These are phyloP conservation scores for Apotomis betuletana DNA, from an alignment of 2,888 invertebrate species.

Conservation along the genomic window DNA sequence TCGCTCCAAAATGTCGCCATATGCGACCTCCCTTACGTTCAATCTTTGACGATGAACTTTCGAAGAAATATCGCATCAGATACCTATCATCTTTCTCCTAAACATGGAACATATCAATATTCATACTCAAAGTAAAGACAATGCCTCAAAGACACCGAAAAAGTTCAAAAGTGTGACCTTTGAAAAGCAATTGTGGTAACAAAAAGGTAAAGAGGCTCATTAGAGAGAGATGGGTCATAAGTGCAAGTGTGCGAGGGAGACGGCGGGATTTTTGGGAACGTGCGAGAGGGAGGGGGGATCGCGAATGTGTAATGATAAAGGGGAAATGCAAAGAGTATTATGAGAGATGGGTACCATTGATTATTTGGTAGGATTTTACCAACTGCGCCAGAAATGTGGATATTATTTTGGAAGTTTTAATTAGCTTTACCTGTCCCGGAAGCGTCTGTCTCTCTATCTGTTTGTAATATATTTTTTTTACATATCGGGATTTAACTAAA, in stretches of 20 bases:
- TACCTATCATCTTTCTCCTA: too few species aligned
- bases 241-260: constrained; percentile 50
- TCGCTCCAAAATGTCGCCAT: too few species aligned
- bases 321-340: constrained; percentile 59
- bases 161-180: constrained; percentile 14
- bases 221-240: constrained; percentile 58
- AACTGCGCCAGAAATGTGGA: too few species aligned
- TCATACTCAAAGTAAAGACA: constrained; percentile 13
- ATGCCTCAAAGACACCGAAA: constrained; percentile 19
- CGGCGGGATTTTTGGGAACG: constrained; percentile 42
- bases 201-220: constrained; percentile 46
- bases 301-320: constrained; percentile 60
- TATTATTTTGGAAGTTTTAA: too few species aligned
- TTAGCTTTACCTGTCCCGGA: too few species aligned
- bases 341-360: constrained; percentile 26
- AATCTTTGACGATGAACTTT: too few species aligned
- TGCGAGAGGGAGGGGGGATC: constrained; percentile 50
- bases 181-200: constrained; percentile 16
- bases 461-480: too few species aligned
- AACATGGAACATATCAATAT: constrained; percentile 9
- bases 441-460: too few species aligned
- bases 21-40: too few species aligned
- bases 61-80: too few species aligned
- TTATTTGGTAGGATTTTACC: too few species aligned
- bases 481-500: too few species aligned